Evolutionary conservation across 2,797 vertebrate genomes (phyloP).

Genomic region (Phrynocephalus guinanensis): DNA sequence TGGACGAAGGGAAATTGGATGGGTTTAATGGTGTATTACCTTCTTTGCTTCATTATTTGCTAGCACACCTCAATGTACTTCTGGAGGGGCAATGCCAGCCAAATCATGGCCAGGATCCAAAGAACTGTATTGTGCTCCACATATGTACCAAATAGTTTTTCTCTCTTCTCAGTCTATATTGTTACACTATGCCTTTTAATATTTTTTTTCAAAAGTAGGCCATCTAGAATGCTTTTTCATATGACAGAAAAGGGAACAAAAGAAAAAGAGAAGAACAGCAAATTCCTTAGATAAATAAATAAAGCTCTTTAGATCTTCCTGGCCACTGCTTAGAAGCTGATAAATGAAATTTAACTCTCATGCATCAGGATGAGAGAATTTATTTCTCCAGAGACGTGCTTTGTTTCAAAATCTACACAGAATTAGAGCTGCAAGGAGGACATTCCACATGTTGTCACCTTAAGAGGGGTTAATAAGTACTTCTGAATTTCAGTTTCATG

Average conservation of each 20-base stretch:
- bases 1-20: no score
- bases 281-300: not conserved
- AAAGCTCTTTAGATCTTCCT: not conserved
- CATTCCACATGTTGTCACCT: no score
- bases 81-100: not conserved
- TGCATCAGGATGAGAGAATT: not conserved
- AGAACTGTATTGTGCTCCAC: not conserved
- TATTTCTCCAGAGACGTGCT: no score
- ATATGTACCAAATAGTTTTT: not conserved
- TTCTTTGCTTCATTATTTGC: no score
- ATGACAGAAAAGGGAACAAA: not conserved
- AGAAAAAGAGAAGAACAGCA: not conserved
- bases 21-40: no score
- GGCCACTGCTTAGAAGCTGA: not conserved
- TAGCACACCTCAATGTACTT: no score
- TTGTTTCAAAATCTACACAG: no score
- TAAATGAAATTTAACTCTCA: not conserved
- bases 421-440: no score
- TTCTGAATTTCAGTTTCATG: no score
- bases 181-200: not conserved
- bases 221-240: not conserved
- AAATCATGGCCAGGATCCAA: not conserved
- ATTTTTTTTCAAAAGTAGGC: not conserved
- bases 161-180: not conserved
- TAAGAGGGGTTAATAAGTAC: no score